These are phyloP conservation scores for Anarrhichthys ocellatus DNA, from an alignment of 2,113 vertebrate genomes.

Conservation along the genomic window DNA sequence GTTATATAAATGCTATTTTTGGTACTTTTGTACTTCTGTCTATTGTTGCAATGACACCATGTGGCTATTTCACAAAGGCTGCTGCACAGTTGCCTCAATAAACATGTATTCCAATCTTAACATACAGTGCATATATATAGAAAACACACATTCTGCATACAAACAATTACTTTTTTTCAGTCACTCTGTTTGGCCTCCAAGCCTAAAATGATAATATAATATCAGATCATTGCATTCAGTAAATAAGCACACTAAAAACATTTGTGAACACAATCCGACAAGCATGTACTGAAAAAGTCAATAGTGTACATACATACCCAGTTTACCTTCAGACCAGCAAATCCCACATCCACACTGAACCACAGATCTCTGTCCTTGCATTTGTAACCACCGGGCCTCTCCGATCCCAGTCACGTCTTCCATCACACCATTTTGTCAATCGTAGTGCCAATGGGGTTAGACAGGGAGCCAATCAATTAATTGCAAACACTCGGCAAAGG, in stretches of 20 bases:
- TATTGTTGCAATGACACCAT: not conserved
- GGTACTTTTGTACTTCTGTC: not conserved
- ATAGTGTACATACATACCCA: not conserved
- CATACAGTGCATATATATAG: not conserved
- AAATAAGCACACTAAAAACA: not conserved
- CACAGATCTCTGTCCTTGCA: conserved; percentile 67
- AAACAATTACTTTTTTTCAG: not conserved
- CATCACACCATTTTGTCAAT: conserved; percentile 67
- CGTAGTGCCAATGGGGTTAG: conserved; percentile 69
- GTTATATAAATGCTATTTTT: not conserved
- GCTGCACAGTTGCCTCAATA: not conserved
- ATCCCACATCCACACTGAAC: conserved; percentile 22
- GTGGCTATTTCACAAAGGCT: not conserved
- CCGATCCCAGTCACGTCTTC: conserved; percentile 61
- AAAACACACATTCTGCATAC: not conserved
- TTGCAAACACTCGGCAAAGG: conserved; percentile 74
- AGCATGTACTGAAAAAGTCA: conserved; percentile 17
- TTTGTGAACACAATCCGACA: not conserved
- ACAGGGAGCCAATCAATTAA: conserved; percentile 78
- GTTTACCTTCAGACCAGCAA: conserved; percentile 32
- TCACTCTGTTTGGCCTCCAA: not conserved
- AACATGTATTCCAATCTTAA: not conserved
- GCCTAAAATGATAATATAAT: not conserved
- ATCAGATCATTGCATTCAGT: conserved; percentile 6
- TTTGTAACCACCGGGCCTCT: conserved; percentile 56